These are phyloP conservation scores for Nephrotoma guestfalica DNA, from an alignment of 2,888 invertebrate genomes.

Conservation along the genomic window DNA sequence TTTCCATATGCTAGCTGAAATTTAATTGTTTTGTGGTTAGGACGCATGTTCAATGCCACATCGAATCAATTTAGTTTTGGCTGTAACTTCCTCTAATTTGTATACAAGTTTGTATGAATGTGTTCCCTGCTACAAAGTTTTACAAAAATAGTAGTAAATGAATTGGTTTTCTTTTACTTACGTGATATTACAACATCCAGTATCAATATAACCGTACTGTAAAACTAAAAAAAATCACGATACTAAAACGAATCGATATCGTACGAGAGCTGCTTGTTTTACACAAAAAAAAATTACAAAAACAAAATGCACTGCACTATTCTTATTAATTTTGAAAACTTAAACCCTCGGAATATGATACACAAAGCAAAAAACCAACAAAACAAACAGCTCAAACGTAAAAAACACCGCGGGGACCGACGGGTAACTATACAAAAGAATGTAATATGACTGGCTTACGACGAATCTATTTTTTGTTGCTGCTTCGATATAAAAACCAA, in stretches of 20 bases:
- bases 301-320: neutral
- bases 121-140: neutral
- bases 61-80: neutral
- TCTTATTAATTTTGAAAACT: neutral
- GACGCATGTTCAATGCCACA: neutral
- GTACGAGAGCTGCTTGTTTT: neutral
- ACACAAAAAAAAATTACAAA: neutral
- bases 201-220: neutral
- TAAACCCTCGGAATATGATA: neutral
- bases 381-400: neutral
- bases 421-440: conserved; percentile 6
- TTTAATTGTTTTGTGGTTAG: neutral
- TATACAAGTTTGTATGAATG: neutral
- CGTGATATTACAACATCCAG: neutral
- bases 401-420: conserved; percentile 3
- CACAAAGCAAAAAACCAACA: conserved; percentile 2
- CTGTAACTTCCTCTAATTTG: neutral
- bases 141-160: neutral
- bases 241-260: neutral
- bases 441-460: conserved; percentile 4
- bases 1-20: neutral
- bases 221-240: neutral
- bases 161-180: neutral
- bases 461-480: neutral
- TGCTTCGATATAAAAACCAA: neutral